Base-by-base conservation (phyloP, 2,888 invertebrate species). In the Drosophila mettleri region DNA sequence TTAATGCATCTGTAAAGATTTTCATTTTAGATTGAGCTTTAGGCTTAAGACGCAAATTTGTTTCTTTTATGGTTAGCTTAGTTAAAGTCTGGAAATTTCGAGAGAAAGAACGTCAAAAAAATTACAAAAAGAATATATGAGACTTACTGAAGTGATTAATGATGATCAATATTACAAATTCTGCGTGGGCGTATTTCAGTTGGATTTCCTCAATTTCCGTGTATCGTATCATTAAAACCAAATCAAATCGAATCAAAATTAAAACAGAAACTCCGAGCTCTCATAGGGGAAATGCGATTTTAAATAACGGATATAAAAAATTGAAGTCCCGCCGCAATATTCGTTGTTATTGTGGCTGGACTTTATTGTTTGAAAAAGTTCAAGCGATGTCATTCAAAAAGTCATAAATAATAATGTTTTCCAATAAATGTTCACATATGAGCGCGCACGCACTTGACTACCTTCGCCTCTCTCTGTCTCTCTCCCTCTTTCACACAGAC, bases 331-430 rank as follows among this genome's bases (percentile, higher is more conserved):
- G 78, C 64, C 48, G 72, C 80, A 75, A 80, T 81, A 74, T 79
- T 65, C 83, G 73, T 29, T 68, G 79, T 77, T 82, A 74, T 86
- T 83, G 84, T 78, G 65, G 65, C 78, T 72, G 69, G 69, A 88
- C 86, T 83, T 81, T 85, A 83, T 85, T 84, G 89, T 78, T 79
- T 74, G 77, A 84, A 88, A 88, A 86, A 88, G 91, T 90, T 90
- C 90, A 90, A 90, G 89, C 82, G 90, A 81, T 82, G 83, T 78
- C 86, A 86, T 74, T 83, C 85, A 81, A 90, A 88, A 88, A 84
- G 87, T 88, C 90, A 91, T 90, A 90, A 90, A 90, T 90, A 90
- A 91, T 88, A 89, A 89, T 91, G 88, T 89, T 90, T 89, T 87
- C 90, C 90, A 90, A 91, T 90, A 90, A 91, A 87, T 89, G 90